Evolutionary conservation across 2,113 vertebrate species (phyloP), one percentile per base, ranked within the genome.

Genomic region (Malurus cyaneus): DNA sequence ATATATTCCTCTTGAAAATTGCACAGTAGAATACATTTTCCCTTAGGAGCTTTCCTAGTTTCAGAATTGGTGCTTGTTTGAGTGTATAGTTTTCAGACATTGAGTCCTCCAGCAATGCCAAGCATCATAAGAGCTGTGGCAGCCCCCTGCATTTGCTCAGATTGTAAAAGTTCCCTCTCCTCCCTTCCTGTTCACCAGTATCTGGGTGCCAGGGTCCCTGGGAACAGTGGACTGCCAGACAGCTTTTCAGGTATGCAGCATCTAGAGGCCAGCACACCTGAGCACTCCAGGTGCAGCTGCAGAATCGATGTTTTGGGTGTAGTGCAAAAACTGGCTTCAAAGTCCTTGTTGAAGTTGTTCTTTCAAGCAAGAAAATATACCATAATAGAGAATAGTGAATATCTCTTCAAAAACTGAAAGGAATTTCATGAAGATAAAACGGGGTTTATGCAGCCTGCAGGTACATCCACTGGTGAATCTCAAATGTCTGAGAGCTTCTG

Each of bases 401-500:
- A 23, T 91, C 82, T 96, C 78, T 86, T 81, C 92, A 41, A 89
- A 87, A 88, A 54, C 66, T 86, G 74, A 65, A 61, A 57, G 74
- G 59, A 89, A 86, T 93, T 89, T 39, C 0, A 0, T 73, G 32
- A 86, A 44, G 89, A 95, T 94, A 26, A 88, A 93, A 88, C 28
- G 54, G 42, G n/a, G 17, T 60, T 60, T 82, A 15, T 31, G 11
- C 65, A 92, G 71, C 79, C 82, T 86, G 62, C 88, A 93, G 93
- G 88, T 95, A 82, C 57, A 82, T 86, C 52, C 62, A 41, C n/a
- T 31, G 28, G 26, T 47, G 62, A 79, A 82, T 67, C 86, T 86
- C 53, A 47, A 70, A 39, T 67, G 46, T 61, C 83, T 80, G 53
- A 92, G 70, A 74, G 42, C 36, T 90, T 47, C 65, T 62, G 72